A percentile compares a stretch with the other conserved stretches of the same genome.
Evolutionary conservation across 2,888 invertebrate species (phyloP).

Genomic region (Andrena praecox): DNA sequence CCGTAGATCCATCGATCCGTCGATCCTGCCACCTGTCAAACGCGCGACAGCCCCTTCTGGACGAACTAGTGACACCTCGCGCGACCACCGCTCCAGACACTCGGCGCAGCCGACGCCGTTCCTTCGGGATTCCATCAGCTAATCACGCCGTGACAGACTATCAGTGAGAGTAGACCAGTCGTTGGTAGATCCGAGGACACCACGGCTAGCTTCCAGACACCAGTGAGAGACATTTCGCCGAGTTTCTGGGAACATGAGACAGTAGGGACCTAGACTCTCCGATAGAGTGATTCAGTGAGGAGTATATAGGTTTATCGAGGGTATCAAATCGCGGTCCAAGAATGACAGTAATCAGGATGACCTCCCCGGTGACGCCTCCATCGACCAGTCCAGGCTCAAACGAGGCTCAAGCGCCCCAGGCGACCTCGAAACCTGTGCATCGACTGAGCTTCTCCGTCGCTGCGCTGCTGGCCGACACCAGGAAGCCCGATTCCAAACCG

Average conservation of each 20-base stretch:
- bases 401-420: slow-evolving; percentile 64
- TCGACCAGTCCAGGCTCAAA: slow-evolving; percentile 78
- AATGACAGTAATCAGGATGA: slow-evolving; percentile 84
- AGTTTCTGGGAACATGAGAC: slow-evolving; percentile 23
- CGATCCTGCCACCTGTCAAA: slow-evolving; percentile 67
- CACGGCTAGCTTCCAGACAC: neutral
- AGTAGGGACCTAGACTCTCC: neutral
- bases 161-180: neutral
- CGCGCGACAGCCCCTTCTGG: slow-evolving; percentile 20
- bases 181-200: neutral
- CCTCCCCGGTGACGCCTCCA: slow-evolving; percentile 80
- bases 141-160: neutral
- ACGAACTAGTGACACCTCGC: slow-evolving; percentile 4
- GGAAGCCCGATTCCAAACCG: slow-evolving; percentile 61
- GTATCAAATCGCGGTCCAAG: slow-evolving; percentile 60
- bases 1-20: slow-evolving; percentile 65
- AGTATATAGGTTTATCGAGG: neutral
- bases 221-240: slow-evolving; percentile 11
- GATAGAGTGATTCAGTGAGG: slow-evolving; percentile 16
- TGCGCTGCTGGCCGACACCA: slow-evolving; percentile 87
- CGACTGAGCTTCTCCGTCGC: slow-evolving; percentile 87
- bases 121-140: neutral
- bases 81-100: neutral
- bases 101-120: neutral
- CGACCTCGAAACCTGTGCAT: slow-evolving; percentile 78